A percentile compares a stretch with the other conserved stretches of the same genome.
phyloP scores from a whole-genome alignment of 1,140 invertebrate genomes.

The Tribolium madens region DNA sequence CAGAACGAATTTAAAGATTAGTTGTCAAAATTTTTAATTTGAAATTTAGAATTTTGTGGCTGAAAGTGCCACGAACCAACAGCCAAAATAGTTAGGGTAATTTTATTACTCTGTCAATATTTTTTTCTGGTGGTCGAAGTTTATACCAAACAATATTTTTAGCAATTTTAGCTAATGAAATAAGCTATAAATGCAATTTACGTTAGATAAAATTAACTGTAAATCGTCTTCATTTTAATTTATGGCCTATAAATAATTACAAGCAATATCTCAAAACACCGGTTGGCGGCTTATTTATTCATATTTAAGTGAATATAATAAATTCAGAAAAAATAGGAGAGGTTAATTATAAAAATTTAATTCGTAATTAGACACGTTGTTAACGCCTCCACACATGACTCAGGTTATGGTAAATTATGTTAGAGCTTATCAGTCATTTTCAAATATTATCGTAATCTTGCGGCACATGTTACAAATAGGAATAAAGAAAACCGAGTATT shows the following conservation, averaged over 20 bases:
- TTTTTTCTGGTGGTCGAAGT: not conserved
- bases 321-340: constrained; percentile 15
- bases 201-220: constrained; percentile 38
- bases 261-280: constrained; percentile 30
- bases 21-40: no score
- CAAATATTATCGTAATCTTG: constrained; percentile 2
- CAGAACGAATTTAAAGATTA: no score
- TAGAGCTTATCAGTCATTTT: constrained; percentile 11
- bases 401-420: constrained; percentile 11
- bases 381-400: not conserved
- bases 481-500: constrained; percentile 28
- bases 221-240: constrained; percentile 29
- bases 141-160: constrained; percentile 10
- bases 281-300: constrained; percentile 40
- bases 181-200: constrained; percentile 22
- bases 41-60: no score
- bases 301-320: constrained; percentile 41
- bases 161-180: constrained; percentile 8
- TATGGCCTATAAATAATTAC: constrained; percentile 42
- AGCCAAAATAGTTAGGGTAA: no score
- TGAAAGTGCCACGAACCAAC: no score
- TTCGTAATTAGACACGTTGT: constrained; percentile 9
- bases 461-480: not conserved
- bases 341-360: constrained; percentile 32
- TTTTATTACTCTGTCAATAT: not conserved